Evolutionary conservation across 2,888 invertebrate genomes (phyloP).

Genomic region (Tinea semifulvella): DNA sequence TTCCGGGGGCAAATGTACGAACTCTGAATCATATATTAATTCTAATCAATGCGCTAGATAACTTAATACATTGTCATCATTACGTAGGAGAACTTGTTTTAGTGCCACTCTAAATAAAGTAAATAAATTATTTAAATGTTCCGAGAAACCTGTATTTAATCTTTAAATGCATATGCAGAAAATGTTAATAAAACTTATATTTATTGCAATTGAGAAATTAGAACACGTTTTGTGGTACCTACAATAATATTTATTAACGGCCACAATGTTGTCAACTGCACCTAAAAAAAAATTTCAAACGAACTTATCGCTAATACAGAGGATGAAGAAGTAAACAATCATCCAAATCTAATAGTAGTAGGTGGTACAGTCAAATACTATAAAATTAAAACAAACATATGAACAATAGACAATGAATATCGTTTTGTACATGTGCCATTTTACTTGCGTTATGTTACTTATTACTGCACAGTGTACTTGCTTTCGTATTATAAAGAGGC

Average conservation of each 20-base stretch:
- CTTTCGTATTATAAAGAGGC: conserved; percentile 22
- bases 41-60: not conserved
- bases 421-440: not conserved
- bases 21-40: not conserved
- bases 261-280: not conserved
- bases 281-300: no score
- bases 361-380: no score
- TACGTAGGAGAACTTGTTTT: not conserved
- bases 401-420: no score
- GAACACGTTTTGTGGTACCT: not conserved
- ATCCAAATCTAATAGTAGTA: no score
- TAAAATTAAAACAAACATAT: no score
- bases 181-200: conserved; percentile 6
- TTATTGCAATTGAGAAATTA: conserved; percentile 5
- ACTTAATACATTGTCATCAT: not conserved
- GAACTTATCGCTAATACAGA: no score
- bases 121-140: conserved; percentile 1
- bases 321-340: no score
- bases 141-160: conserved; percentile 5
- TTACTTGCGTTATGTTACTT: conserved; percentile 3
- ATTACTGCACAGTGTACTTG: conserved; percentile 8
- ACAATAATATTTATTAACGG: conserved; percentile 5
- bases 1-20: conserved; percentile 11
- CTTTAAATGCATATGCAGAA: conserved; percentile 3
- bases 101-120: not conserved